Percentiles rank a stretch among this genome's conserved stretches.
Evolutionary conservation across 2,888 invertebrate species (phyloP).

Genomic region (Apocheima hispidaria): DNA sequence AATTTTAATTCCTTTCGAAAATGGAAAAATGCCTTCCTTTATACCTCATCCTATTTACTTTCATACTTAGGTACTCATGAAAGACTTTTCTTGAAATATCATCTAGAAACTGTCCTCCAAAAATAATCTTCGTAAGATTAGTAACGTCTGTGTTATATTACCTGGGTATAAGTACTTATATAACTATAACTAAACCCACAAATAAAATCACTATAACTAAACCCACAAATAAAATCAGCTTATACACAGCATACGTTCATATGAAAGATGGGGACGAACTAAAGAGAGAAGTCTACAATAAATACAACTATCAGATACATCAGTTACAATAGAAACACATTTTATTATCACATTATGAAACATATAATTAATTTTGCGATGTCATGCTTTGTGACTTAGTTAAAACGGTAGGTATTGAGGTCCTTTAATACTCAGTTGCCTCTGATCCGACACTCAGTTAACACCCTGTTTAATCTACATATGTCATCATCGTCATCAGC

Average conservation of each 20-base stretch:
- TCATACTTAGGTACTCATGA: conserved; percentile 20
- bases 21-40: conserved; percentile 35
- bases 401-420: not conserved
- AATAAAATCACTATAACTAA: too few species aligned
- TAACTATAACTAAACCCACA: too few species aligned
- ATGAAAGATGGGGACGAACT: too few species aligned
- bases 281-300: too few species aligned
- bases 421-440: not conserved
- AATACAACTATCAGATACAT: too few species aligned
- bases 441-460: not conserved
- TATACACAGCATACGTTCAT: too few species aligned
- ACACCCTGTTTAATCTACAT: not conserved
- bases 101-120: not conserved
- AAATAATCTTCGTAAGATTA: not conserved
- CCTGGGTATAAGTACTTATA: not conserved
- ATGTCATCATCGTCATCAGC: too few species aligned
- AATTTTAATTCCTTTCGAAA: conserved; percentile 42
- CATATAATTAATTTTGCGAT: too few species aligned
- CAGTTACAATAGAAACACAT: too few species aligned
- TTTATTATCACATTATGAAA: too few species aligned
- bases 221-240: too few species aligned
- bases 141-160: not conserved
- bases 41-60: conserved; percentile 29
- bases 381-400: not conserved
- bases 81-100: not conserved